Evolutionary conservation across 2,113 vertebrate genomes (phyloP).

Genomic region (Apus apus): DNA sequence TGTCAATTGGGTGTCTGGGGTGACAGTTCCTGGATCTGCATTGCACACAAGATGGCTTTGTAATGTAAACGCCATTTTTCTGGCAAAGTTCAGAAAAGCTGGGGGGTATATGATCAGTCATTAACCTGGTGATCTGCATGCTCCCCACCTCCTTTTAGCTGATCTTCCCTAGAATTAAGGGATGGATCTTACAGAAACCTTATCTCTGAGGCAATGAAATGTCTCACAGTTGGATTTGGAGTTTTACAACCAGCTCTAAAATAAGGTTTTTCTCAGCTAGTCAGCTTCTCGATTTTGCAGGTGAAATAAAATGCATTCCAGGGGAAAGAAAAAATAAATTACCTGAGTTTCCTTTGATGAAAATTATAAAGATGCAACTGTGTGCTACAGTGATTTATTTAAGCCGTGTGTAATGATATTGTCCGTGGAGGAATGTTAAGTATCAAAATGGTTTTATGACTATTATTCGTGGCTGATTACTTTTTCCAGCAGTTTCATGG

Average conservation of each 20-base stretch:
- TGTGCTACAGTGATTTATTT: not conserved
- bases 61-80: not conserved
- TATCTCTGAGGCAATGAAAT: not conserved
- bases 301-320: not conserved
- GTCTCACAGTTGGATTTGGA: not conserved
- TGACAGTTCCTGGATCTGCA: not conserved
- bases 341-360: not conserved
- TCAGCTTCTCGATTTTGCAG: not conserved
- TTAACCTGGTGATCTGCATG: not conserved
- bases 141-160: not conserved
- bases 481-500: slow-evolving; percentile 6
- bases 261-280: not conserved
- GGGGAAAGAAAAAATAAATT: not conserved
- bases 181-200: not conserved
- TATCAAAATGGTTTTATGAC: not conserved
- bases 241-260: not conserved
- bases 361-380: not conserved
- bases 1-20: not conserved
- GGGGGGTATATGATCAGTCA: not conserved
- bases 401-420: not conserved
- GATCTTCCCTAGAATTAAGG: not conserved
- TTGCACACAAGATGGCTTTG: not conserved
- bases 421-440: not conserved
- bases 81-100: not conserved
- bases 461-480: not conserved